Percentiles rank a stretch among this genome's conserved stretches.
Evolutionary conservation across 2,113 vertebrate genomes (phyloP).

Genomic region (Sphyrna mokarran): DNA sequence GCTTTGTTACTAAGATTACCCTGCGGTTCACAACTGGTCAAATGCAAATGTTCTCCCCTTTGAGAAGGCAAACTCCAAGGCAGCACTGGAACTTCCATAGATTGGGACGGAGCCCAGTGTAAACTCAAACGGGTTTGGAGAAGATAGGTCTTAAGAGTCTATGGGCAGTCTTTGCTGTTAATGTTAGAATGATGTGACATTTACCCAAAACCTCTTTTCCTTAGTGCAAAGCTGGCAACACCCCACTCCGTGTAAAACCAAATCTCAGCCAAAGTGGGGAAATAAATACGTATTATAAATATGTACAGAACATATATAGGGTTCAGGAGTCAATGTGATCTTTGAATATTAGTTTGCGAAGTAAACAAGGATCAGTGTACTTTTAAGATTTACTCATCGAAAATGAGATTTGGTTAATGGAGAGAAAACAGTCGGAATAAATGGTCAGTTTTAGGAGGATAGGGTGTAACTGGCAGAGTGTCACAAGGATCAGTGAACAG

Average conservation of each 20-base stretch:
- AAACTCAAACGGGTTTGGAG: neutral
- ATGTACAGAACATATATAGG: neutral
- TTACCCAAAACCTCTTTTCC: neutral
- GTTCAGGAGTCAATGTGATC: neutral
- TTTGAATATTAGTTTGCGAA: neutral
- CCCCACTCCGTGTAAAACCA: neutral
- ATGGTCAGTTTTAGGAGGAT: neutral
- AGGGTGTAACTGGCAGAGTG: neutral
- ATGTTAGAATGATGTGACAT: neutral
- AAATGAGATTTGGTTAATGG: neutral
- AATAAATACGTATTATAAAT: neutral
- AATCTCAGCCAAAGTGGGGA: neutral
- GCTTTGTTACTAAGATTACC: neutral
- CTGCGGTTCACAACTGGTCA: neutral
- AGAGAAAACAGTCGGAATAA: neutral
- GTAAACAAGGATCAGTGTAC: neutral
- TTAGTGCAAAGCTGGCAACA: neutral
- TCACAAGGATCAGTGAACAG: neutral
- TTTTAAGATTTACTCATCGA: neutral
- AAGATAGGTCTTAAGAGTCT: neutral
- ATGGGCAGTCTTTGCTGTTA: neutral
- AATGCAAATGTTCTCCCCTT: neutral
- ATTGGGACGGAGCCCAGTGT: neutral
- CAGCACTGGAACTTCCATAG: neutral
- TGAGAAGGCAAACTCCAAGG: neutral